A percentile compares a stretch with the other conserved stretches of the same genome.
Conservation (phyloP, 2,797 vertebrate genomes). For the Percopsis omiscomaycus region DNA sequence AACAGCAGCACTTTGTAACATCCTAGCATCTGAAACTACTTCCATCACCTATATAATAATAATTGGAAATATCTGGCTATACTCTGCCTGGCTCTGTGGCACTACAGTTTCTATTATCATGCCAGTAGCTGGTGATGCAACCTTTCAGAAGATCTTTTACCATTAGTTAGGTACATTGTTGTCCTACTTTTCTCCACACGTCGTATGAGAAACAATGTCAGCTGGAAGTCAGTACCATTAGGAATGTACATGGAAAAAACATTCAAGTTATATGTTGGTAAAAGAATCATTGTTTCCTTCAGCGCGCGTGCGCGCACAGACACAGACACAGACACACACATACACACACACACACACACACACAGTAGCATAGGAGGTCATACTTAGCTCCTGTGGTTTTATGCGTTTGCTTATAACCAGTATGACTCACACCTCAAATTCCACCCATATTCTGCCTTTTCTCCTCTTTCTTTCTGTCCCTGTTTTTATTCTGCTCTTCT, state of each 20-base stretch:
- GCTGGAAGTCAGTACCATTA: not conserved
- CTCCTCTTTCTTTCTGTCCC: slow-evolving; percentile 20
- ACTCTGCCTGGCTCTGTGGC: too few species aligned
- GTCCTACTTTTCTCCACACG: too few species aligned
- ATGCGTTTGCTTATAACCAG: slow-evolving; percentile 61
- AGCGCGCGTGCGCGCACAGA: slow-evolving; percentile 19
- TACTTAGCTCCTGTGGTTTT: slow-evolving; percentile 63
- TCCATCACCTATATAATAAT: too few species aligned
- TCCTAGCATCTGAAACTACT: too few species aligned
- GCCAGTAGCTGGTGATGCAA: too few species aligned
- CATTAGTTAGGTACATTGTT: too few species aligned
- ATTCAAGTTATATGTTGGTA: not conserved
- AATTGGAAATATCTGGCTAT: too few species aligned
- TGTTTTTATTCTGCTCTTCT: not conserved
- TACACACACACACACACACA: slow-evolving; percentile 13
- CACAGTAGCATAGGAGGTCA: slow-evolving; percentile 52
- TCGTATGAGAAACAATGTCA: not conserved
- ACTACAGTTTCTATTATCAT: too few species aligned
- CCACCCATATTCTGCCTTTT: slow-evolving; percentile 29
- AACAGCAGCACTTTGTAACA: not conserved
- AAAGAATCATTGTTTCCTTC: slow-evolving; percentile 43
- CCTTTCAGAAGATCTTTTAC: too few species aligned
- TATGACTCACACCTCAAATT: slow-evolving; percentile 69
- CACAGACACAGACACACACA: slow-evolving; percentile 19
- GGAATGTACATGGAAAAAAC: not conserved